Conservation (phyloP, 1,140 invertebrate genomes). For the Parasteatoda tepidariorum region DNA sequence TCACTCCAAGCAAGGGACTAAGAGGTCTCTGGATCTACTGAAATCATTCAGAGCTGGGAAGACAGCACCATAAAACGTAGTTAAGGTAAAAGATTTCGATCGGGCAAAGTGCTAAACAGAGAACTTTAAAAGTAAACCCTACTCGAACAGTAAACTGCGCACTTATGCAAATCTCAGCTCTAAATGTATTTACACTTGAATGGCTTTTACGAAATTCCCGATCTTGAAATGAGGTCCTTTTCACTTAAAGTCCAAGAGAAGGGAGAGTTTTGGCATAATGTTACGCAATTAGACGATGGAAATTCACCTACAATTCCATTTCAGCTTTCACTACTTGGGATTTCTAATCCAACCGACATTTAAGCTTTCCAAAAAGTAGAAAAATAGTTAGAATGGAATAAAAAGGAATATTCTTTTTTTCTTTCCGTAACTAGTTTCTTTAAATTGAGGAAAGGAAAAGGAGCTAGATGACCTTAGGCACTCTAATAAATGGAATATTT, state of each 20-base stretch:
- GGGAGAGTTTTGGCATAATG: slow-evolving; percentile 28
- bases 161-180: slow-evolving; percentile 33
- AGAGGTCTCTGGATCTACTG: neutral
- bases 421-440: neutral
- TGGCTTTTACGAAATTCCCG: slow-evolving; percentile 10
- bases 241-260: neutral
- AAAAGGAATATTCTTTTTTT: neutral
- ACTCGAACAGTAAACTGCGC: neutral
- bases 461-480: too few species aligned
- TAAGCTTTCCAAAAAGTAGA: neutral
- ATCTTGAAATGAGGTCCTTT: slow-evolving; percentile 3
- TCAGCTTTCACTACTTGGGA: neutral
- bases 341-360: neutral
- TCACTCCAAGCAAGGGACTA: too few species aligned
- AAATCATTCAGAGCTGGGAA: neutral
- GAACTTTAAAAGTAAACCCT: slow-evolving; percentile 1
- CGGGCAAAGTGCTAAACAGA: slow-evolving; percentile 26
- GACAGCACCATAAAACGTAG: neutral
- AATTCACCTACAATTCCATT: neutral
- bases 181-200: slow-evolving; percentile 47
- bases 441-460: neutral
- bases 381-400: neutral
- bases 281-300: slow-evolving; percentile 40
- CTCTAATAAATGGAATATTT: too few species aligned
- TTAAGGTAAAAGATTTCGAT: slow-evolving; percentile 20